Evolutionary conservation across 2,113 vertebrate genomes (phyloP).

Genomic region (Tychaedon coryphoeus): DNA sequence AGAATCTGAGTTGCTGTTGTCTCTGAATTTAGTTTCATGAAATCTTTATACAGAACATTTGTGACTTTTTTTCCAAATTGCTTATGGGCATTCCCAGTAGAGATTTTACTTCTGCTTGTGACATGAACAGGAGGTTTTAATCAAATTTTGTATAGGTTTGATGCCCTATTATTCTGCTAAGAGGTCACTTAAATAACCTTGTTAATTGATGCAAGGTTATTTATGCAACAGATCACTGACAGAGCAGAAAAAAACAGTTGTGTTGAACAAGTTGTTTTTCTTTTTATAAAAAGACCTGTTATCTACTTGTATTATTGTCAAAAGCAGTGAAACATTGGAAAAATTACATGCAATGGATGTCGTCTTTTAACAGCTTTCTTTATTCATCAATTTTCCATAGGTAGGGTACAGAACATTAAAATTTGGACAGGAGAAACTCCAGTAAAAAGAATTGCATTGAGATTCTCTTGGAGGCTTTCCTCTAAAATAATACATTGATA

Average conservation of each 20-base stretch:
- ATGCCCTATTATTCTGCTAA: not conserved
- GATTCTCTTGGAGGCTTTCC: constrained; percentile 30
- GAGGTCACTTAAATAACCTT: not conserved
- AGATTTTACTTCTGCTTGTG: not conserved
- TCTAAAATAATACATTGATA: constrained; percentile 51
- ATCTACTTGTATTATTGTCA: not conserved
- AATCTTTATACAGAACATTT: not conserved
- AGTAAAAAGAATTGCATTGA: constrained; percentile 11
- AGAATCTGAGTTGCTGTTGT: not conserved
- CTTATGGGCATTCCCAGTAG: not conserved
- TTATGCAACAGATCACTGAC: not conserved
- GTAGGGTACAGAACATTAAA: not conserved
- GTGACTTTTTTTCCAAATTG: not conserved
- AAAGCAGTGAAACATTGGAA: not conserved
- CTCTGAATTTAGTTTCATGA: not conserved
- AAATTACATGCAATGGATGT: not conserved
- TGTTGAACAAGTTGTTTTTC: not conserved
- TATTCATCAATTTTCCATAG: constrained; percentile 42
- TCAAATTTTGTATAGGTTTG: not conserved
- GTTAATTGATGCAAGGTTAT: constrained; percentile 10
- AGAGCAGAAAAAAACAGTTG: not conserved
- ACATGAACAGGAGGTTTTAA: not conserved
- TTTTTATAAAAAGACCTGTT: not conserved
- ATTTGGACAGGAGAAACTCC: constrained; percentile 6
- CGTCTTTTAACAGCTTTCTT: constrained; percentile 39